phyloP scores from a whole-genome alignment of 2,113 vertebrate species.

The Micromys minutus region DNA sequence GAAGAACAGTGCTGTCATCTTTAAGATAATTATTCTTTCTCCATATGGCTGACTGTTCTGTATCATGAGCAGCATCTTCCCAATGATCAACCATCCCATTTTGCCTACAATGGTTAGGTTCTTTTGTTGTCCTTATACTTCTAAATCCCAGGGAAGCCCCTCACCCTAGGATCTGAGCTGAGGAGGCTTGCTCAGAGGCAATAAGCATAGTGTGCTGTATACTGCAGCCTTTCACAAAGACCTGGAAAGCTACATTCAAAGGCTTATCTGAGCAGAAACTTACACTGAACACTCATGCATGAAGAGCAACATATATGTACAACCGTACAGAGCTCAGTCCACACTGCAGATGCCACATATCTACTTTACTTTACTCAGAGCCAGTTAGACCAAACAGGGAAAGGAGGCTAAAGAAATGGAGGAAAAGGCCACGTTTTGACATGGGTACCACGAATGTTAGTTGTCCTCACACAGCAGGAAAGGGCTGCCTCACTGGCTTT shows the following conservation, averaged over 20 bases:
- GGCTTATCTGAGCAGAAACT: background rate
- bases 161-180: background rate
- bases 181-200: background rate
- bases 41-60: background rate
- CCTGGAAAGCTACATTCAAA: no score
- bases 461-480: rapidly evolving
- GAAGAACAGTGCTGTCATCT: background rate
- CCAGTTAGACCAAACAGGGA: background rate
- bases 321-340: rapidly evolving
- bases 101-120: background rate
- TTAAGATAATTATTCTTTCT: background rate
- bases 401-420: background rate
- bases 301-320: rapidly evolving
- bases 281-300: background rate
- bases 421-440: background rate
- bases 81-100: rapidly evolving
- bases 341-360: rapidly evolving
- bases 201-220: rapidly evolving
- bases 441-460: background rate
- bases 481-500: rapidly evolving
- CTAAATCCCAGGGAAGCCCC: background rate
- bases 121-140: background rate
- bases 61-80: background rate
- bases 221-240: background rate
- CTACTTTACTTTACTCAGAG: background rate